These are phyloP conservation scores for Ferrisia virgata DNA, from an alignment of 2,888 invertebrate genomes.

Conservation along the genomic window DNA sequence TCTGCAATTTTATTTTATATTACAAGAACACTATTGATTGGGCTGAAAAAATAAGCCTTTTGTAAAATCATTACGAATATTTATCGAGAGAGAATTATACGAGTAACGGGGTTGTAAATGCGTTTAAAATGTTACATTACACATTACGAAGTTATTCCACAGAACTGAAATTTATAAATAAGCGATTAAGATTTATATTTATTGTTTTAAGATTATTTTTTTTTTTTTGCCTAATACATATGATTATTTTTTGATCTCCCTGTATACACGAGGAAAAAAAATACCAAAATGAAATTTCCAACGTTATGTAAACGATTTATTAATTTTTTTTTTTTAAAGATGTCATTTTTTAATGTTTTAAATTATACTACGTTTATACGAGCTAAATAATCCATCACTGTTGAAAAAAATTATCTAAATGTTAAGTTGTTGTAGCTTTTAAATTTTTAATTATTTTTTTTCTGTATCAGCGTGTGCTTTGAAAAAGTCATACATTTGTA, in stretches of 20 bases:
- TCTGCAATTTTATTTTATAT: too few species aligned
- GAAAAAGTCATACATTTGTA: not conserved
- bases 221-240: not conserved
- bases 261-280: not conserved
- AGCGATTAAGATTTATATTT: not conserved
- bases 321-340: not conserved
- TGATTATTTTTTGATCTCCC: not conserved
- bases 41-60: too few species aligned
- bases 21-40: too few species aligned
- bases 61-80: too few species aligned
- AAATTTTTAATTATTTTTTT: not conserved
- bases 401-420: not conserved
- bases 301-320: not conserved
- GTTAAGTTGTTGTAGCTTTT: constrained; percentile 14
- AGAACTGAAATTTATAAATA: not conserved
- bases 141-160: not conserved
- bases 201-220: not conserved
- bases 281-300: constrained; percentile 3
- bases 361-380: not conserved
- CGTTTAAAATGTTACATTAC: not conserved
- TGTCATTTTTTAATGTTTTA: not conserved
- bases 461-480: not conserved
- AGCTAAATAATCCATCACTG: not conserved
- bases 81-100: too few species aligned
- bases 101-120: not conserved